phyloP scores from a whole-genome alignment of 2,888 invertebrate species.

The Notodonta ziczac region DNA sequence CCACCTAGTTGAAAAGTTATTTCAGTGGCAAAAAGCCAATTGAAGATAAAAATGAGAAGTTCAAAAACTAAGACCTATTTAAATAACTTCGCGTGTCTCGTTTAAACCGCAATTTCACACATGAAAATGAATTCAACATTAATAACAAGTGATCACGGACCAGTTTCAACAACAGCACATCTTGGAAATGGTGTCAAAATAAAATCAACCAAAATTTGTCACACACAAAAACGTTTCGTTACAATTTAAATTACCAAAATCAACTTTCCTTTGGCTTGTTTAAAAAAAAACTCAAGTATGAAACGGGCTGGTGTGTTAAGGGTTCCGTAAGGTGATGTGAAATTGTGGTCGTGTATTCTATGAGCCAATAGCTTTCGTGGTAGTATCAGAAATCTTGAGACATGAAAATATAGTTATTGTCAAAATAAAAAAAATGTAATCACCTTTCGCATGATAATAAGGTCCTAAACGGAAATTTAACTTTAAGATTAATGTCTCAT shows the following conservation, averaged over 20 bases:
- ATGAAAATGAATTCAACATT: constrained; percentile 13
- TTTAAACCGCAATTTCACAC: constrained; percentile 32
- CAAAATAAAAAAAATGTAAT: neutral
- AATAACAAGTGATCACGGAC: constrained; percentile 8
- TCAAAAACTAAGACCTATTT: neutral
- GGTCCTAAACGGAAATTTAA: no score
- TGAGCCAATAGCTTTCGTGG: no score
- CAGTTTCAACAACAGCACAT: constrained; percentile 12
- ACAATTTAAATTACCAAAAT: constrained; percentile 45
- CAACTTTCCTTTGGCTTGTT: constrained; percentile 33
- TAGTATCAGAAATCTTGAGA: neutral
- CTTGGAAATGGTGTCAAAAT: constrained; percentile 19
- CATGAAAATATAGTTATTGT: no score
- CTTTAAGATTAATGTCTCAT: no score
- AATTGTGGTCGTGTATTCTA: no score
- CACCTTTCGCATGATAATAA: no score
- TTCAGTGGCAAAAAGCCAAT: neutral
- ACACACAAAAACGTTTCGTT: constrained; percentile 43
- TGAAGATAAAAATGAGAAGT: neutral
- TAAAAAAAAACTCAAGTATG: constrained; percentile 3
- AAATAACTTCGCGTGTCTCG: neutral
- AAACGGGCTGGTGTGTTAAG: neutral
- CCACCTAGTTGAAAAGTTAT: neutral
- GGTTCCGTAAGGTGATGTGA: neutral
- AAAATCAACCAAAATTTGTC: constrained; percentile 44